Evolutionary conservation across 2,113 vertebrate genomes (phyloP), one percentile per base, ranked within the genome.

Genomic region (Alexandromys fortis): DNA sequence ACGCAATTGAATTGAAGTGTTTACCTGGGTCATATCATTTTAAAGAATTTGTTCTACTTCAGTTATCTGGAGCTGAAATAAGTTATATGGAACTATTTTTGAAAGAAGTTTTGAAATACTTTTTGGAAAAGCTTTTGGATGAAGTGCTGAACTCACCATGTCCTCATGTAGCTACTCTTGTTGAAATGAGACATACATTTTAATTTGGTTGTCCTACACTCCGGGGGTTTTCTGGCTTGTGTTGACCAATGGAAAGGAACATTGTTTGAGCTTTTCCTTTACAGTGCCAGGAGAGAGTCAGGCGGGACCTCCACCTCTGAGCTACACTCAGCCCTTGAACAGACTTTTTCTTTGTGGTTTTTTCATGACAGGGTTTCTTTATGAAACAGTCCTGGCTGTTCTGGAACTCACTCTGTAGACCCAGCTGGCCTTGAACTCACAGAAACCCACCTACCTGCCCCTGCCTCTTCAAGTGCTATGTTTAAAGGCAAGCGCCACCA

Each of bases 21-120:
- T 94, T 76, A 94, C 79, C 7, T 73, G 70, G 19, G 67, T 81
- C 21, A 72, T 67, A 38, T 88, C 55, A 75, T 67, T 21, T 77
- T 58, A 86, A 83, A 82, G 90, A 94, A 67, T 65, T 94, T 1
- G 0, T 81, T 95, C 47, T 75, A 81, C 38, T 67, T 96, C n/a
- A 78, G 13, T 90, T 76, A 38, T 86, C 16, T 88, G 28, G 77
- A 55, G 85, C 35, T 92, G 47, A 95, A 95, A 61, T 96, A 91
- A 94, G 61, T 92, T 65, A 72, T 79, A 76, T 67, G 86, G 49
- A 90, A 38, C 19, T 90, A 5, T 93, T 88, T 45, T 67, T 91
- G 58, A 11, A 87, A 90, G 65, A 73, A 77, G 14, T 88, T 79
- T 38, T 33, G 33, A 35, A 94, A 58, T 9, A 75, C 2, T 68